These are phyloP conservation scores for Muscicapa comitata DNA, from an alignment of 2,797 vertebrate genomes.

Conservation along the genomic window DNA sequence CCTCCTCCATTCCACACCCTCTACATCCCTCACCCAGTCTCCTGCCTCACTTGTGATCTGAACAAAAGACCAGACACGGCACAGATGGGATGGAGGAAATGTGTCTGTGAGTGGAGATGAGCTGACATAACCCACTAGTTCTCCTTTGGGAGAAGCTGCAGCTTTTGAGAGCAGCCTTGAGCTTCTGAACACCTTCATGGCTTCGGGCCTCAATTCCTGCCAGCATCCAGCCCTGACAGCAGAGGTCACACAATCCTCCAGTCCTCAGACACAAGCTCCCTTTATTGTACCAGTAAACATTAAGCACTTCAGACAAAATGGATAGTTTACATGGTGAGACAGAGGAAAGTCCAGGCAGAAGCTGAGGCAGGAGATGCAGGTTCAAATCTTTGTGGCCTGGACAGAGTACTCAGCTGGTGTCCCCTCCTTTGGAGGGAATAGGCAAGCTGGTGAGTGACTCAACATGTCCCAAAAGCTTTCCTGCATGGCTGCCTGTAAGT, in stretches of 20 bases:
- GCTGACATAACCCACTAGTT: background rate
- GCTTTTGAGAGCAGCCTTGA: background rate
- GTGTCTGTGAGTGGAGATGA: accelerated
- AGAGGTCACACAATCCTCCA: background rate
- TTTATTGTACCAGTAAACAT: background rate
- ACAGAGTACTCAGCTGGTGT: background rate
- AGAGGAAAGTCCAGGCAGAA: background rate
- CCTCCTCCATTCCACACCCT: background rate
- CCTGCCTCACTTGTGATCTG: background rate
- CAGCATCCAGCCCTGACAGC: background rate
- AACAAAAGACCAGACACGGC: background rate
- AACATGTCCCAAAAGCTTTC: background rate
- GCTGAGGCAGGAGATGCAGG: background rate
- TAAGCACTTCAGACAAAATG: background rate
- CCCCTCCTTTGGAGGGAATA: background rate
- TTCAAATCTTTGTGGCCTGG: background rate
- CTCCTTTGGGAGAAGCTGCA: background rate
- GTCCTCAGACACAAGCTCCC: background rate
- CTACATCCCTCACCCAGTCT: background rate
- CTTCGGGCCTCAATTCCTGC: background rate
- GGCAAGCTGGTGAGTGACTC: background rate
- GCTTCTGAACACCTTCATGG: background rate
- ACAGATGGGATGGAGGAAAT: background rate
- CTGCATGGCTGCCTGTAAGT: background rate
- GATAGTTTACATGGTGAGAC: background rate